Percentiles rank a stretch among this genome's conserved stretches.
These are phyloP conservation scores for Thymelicus lineola DNA, from an alignment of 2,888 invertebrate species.

Conservation along the genomic window DNA sequence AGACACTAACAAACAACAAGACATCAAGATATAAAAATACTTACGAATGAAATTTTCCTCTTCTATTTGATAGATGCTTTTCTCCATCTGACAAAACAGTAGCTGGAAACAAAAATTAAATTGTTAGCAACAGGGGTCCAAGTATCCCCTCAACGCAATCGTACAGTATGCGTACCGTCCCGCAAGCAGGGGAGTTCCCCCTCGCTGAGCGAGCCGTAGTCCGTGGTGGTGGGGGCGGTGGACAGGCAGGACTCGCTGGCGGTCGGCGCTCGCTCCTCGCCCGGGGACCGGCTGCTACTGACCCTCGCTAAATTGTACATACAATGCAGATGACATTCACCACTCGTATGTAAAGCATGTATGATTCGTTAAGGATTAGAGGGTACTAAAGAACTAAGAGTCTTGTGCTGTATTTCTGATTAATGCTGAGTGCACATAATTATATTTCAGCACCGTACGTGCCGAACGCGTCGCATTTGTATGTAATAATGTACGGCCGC, in stretches of 20 bases:
- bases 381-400: too few relatives aligned
- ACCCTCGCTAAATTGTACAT: slow-evolving; percentile 42
- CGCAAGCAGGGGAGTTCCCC: slow-evolving; percentile 58
- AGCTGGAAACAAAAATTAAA: slow-evolving; percentile 7
- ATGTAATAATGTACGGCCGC: too few relatives aligned
- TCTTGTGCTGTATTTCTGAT: too few relatives aligned
- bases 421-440: too few relatives aligned
- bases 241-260: slow-evolving; percentile 46
- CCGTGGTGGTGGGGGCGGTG: slow-evolving; percentile 45
- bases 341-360: too few relatives aligned
- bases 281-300: slow-evolving; percentile 54
- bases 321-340: background rate
- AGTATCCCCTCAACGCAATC: too few relatives aligned
- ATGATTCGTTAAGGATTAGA: too few relatives aligned
- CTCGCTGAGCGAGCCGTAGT: slow-evolving; percentile 61
- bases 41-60: slow-evolving; percentile 23
- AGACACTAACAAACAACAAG: background rate
- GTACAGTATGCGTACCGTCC: slow-evolving; percentile 8
- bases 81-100: slow-evolving; percentile 11
- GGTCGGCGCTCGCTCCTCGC: slow-evolving; percentile 53
- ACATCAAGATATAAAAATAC: background rate
- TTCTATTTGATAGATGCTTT: background rate
- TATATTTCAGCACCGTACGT: too few relatives aligned
- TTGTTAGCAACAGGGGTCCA: background rate
- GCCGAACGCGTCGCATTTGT: too few relatives aligned